Evolutionary conservation across 2,888 invertebrate genomes (phyloP).

Genomic region (Drosophila cognata): DNA sequence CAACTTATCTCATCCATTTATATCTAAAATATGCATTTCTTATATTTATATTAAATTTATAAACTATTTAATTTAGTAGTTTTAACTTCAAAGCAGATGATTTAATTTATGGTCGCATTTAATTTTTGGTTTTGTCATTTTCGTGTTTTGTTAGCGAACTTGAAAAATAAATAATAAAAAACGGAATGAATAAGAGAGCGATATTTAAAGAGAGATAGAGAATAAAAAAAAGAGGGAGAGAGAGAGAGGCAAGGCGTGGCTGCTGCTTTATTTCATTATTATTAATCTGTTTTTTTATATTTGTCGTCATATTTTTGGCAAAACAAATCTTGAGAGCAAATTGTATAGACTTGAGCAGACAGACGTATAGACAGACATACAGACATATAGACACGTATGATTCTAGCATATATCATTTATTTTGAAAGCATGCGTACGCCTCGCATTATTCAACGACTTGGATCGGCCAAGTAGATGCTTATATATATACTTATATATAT

Average conservation of each 20-base stretch:
- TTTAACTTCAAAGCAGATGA: slow-evolving; percentile 13
- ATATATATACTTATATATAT: neutral
- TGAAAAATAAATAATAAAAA: slow-evolving; percentile 46
- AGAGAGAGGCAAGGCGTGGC: slow-evolving; percentile 40
- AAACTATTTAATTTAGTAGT: neutral
- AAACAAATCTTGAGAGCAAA: slow-evolving; percentile 65
- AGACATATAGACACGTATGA: slow-evolving; percentile 19
- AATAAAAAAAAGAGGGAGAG: slow-evolving; percentile 2
- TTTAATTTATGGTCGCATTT: neutral
- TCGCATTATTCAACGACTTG: slow-evolving; percentile 52
- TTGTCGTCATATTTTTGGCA: slow-evolving; percentile 63
- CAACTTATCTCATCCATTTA: neutral
- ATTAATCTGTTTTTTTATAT: slow-evolving; percentile 34
- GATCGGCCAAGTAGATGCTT: slow-evolving; percentile 1
- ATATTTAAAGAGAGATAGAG: neutral
- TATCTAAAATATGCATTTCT: neutral
- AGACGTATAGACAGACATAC: slow-evolving; percentile 10
- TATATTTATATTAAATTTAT: neutral
- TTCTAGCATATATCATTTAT: slow-evolving; percentile 65
- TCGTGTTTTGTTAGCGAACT: slow-evolving; percentile 48
- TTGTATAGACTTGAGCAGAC: slow-evolving; percentile 11
- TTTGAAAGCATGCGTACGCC: slow-evolving; percentile 77
- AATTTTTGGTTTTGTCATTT: slow-evolving; percentile 19
- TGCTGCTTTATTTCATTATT: slow-evolving; percentile 46
- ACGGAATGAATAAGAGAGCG: slow-evolving; percentile 13